Evolutionary conservation across 2,113 vertebrate species (phyloP).

Genomic region (Oreochromis niloticus): DNA sequence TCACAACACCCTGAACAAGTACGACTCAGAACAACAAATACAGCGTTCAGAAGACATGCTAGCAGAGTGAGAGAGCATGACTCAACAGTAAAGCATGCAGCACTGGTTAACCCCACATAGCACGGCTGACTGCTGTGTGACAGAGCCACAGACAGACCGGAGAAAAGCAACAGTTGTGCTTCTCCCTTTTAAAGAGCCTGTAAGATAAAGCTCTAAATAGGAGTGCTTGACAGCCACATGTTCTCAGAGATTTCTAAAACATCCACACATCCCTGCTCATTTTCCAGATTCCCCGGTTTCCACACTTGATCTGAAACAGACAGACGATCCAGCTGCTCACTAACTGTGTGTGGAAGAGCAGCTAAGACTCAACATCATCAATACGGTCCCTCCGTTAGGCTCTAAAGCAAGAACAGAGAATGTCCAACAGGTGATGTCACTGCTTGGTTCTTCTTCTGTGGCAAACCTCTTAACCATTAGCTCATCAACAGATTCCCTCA

Average conservation of each 20-base stretch:
- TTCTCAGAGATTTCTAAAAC: background rate
- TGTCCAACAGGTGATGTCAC: background rate
- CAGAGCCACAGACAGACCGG: background rate
- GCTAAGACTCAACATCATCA: background rate
- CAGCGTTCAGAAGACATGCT: background rate
- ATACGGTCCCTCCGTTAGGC: background rate
- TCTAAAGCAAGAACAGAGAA: background rate
- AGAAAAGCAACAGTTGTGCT: background rate
- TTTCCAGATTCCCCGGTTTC: background rate
- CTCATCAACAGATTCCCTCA: background rate
- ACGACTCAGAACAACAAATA: background rate
- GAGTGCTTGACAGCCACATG: background rate
- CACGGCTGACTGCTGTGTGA: background rate
- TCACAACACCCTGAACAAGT: background rate
- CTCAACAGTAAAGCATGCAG: constrained; percentile 33
- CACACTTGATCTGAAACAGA: background rate
- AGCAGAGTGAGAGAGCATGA: constrained; percentile 9
- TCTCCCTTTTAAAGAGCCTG: background rate
- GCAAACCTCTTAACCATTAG: background rate
- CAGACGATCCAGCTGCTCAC: background rate
- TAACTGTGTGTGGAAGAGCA: background rate
- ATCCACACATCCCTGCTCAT: background rate
- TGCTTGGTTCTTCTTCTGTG: background rate
- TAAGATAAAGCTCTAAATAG: constrained; percentile 30
- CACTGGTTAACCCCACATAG: constrained; percentile 26